Evolutionary conservation across 2,888 invertebrate species (phyloP).

Genomic region (Clitarchus hookeri): DNA sequence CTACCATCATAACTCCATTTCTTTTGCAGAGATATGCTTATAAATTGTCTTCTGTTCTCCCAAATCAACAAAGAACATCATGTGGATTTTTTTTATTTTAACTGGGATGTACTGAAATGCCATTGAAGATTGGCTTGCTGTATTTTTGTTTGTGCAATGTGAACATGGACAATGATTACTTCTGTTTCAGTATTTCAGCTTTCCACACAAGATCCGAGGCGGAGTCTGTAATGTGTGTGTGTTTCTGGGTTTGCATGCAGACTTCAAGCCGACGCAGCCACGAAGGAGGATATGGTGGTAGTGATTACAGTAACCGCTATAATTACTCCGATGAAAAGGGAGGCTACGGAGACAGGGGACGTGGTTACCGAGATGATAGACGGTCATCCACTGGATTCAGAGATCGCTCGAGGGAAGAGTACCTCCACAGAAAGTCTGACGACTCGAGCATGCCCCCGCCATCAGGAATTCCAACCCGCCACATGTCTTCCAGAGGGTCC

Average conservation of each 20-base stretch:
- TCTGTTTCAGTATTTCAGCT: conserved; percentile 31
- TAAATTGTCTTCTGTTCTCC: neutral
- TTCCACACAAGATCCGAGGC: neutral
- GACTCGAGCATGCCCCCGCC: conserved; percentile 40
- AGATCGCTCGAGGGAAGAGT: conserved; percentile 43
- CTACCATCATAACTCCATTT: neutral
- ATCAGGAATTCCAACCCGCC: conserved; percentile 34
- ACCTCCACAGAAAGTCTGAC: conserved; percentile 42
- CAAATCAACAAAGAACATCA: neutral
- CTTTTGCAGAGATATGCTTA: neutral
- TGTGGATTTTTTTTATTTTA: neutral
- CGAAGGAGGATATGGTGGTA: conserved; percentile 43
- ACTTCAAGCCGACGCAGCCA: conserved; percentile 44
- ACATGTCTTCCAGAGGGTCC: conserved; percentile 41
- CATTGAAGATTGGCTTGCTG: neutral
- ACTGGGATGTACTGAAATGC: neutral
- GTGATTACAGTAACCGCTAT: conserved; percentile 43
- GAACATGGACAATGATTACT: neutral
- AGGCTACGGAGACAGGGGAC: conserved; percentile 42
- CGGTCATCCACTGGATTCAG: conserved; percentile 40
- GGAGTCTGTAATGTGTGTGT: conserved; percentile 33
- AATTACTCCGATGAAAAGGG: conserved; percentile 43
- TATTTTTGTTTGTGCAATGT: neutral
- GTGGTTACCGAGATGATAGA: conserved; percentile 43
- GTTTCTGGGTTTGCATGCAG: conserved; percentile 41